These are phyloP conservation scores for Poecile atricapillus DNA, from an alignment of 2,113 vertebrate species.

Conservation along the genomic window DNA sequence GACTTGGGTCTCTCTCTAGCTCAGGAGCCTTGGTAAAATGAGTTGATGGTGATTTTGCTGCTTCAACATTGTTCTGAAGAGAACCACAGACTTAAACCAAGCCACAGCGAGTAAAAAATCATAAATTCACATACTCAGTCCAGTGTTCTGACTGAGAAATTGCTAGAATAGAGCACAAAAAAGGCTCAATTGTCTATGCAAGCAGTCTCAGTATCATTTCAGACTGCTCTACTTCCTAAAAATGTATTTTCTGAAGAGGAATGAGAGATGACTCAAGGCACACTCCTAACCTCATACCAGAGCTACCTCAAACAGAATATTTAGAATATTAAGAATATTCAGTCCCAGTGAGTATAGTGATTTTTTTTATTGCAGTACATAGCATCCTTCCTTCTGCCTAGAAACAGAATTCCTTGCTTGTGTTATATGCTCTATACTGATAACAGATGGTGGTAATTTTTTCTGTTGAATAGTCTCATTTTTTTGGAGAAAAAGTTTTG, in stretches of 20 bases:
- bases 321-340: conserved; percentile 24
- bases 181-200: not conserved
- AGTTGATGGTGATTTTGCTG: not conserved
- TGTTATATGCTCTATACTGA: not conserved
- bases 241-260: not conserved
- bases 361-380: not conserved
- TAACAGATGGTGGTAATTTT: conserved; percentile 44
- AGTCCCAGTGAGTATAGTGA: not conserved
- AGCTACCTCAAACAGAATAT: conserved; percentile 16
- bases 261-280: not conserved
- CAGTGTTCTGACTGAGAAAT: not conserved
- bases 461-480: not conserved
- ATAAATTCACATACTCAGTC: not conserved
- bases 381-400: not conserved
- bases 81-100: not conserved
- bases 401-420: conserved; percentile 43
- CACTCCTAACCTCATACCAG: not conserved
- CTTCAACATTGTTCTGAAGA: not conserved
- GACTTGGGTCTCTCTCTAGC: not conserved
- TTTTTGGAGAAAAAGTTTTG: not conserved
- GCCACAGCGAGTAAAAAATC: not conserved
- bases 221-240: not conserved
- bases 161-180: not conserved
- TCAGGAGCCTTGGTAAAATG: not conserved
- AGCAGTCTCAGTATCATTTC: not conserved